Evolutionary conservation across 2,888 invertebrate genomes (phyloP).

Genomic region (Leptinotarsa tumamoca): DNA sequence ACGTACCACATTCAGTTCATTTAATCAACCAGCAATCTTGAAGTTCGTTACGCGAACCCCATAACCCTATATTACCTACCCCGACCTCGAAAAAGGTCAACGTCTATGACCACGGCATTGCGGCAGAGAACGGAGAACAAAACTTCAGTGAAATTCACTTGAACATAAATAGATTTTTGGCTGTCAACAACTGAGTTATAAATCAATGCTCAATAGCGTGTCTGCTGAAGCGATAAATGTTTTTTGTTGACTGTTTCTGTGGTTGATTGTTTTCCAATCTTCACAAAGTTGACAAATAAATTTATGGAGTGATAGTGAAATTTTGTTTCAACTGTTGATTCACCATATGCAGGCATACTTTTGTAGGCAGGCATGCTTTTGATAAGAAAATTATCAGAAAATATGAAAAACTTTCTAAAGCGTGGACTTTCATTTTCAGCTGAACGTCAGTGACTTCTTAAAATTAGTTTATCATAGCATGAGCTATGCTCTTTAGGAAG

Average conservation of each 20-base stretch:
- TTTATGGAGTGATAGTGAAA: too few relatives aligned
- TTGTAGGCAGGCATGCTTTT: too few relatives aligned
- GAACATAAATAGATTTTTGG: constrained; percentile 32
- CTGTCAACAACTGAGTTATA: constrained; percentile 19
- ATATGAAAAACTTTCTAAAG: too few relatives aligned
- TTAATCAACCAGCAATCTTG: neutral
- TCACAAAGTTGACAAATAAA: neutral
- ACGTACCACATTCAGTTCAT: neutral
- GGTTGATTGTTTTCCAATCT: neutral
- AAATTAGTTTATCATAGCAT: too few relatives aligned
- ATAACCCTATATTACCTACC: neutral
- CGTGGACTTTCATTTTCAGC: too few relatives aligned
- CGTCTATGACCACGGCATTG: constrained; percentile 37
- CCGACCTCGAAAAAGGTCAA: constrained; percentile 31
- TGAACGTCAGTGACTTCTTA: too few relatives aligned
- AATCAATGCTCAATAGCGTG: constrained; percentile 14
- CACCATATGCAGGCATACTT: too few relatives aligned
- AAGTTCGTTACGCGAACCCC: neutral
- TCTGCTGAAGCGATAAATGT: neutral
- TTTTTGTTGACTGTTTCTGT: neutral
- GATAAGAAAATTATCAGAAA: too few relatives aligned
- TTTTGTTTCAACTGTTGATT: too few relatives aligned
- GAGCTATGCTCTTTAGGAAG: too few relatives aligned
- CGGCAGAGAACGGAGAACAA: constrained; percentile 26
- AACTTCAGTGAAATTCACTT: constrained; percentile 23